These are phyloP conservation scores for Caenorhabditis zanzibari DNA, from an alignment of 2,888 invertebrate genomes.

Conservation along the genomic window DNA sequence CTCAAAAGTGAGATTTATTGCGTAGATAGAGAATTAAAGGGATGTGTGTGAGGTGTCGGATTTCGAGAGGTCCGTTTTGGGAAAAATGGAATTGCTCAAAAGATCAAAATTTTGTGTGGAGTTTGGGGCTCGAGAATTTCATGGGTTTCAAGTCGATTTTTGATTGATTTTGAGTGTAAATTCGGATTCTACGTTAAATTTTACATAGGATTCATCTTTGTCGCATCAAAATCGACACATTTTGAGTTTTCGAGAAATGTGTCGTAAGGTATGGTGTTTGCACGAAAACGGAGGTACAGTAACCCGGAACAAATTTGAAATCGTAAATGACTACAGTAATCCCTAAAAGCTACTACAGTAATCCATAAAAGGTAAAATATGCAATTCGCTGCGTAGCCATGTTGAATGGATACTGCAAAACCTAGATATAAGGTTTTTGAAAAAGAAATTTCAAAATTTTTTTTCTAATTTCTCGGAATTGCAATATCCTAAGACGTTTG, in stretches of 20 bases:
- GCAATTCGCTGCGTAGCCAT: no score
- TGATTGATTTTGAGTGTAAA: neutral
- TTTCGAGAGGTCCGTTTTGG: neutral
- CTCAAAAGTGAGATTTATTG: constrained; percentile 4
- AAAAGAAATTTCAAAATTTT: no score
- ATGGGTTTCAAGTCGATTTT: neutral
- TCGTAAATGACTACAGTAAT: neutral
- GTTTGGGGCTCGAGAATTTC: neutral
- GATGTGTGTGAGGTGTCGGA: neutral
- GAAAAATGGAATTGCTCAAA: neutral
- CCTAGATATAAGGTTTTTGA: no score
- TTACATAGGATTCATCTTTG: neutral
- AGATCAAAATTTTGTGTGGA: neutral
- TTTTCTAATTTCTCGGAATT: no score
- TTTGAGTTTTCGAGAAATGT: neutral
- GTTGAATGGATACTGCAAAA: no score
- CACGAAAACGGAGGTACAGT: neutral
- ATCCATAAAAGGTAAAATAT: no score
- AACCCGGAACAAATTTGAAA: neutral
- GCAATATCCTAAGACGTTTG: no score
- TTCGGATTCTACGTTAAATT: neutral
- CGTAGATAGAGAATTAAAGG: constrained; percentile 18
- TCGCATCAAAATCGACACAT: neutral
- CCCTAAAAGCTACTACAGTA: neutral
- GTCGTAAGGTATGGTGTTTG: neutral